Evolutionary conservation across 1,140 invertebrate genomes (phyloP), one percentile per base, ranked within the genome.

Genomic region (Drosophila pectinifera): DNA sequence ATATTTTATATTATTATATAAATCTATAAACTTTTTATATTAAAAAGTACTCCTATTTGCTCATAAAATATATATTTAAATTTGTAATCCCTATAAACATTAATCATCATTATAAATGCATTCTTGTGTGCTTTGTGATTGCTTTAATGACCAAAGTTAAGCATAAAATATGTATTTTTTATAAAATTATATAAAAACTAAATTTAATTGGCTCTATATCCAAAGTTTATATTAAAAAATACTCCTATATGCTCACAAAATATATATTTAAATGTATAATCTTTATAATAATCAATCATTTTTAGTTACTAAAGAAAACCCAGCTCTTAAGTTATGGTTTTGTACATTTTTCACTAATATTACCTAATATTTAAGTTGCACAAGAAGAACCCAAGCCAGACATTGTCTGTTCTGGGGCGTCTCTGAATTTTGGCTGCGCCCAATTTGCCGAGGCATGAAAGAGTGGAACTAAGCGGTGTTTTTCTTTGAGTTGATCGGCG

Each of bases 381-480:
- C 3, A 68, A 51, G 11, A 26, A 68, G 64, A 65, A 65, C 34
- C 16, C 28, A 4, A 16, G 43, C 45, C 46, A 68, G 64, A 68
- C 59, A 11, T 3, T 10, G 16, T 34, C 59, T 49, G 10, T 42
- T 65, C 61, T 64, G 38, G 28, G 18, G 20, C n/a, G 43, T 41
- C 59, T 67, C 36, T 14, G n/a, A 18, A 53, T 43, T 48, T 65
- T 65, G n/a, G 38, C 48, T 77, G 80, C 68, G 82, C 79, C 83
- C 79, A 88, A 86, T 88, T 70, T 88, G 61, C 67, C 79, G 83
- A 88, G 83, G 78, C 83, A 75, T 86, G 64, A 88, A 86, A 57
- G 54, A 64, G 55, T 78, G 63, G 64, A 38, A 38, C 63, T 11
- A 11, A 31, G 63, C 16, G 59, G 24, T 14, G 64, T 67, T 67